These are phyloP conservation scores for Ibycter americanus DNA, from an alignment of 2,797 vertebrate genomes.

Conservation along the genomic window DNA sequence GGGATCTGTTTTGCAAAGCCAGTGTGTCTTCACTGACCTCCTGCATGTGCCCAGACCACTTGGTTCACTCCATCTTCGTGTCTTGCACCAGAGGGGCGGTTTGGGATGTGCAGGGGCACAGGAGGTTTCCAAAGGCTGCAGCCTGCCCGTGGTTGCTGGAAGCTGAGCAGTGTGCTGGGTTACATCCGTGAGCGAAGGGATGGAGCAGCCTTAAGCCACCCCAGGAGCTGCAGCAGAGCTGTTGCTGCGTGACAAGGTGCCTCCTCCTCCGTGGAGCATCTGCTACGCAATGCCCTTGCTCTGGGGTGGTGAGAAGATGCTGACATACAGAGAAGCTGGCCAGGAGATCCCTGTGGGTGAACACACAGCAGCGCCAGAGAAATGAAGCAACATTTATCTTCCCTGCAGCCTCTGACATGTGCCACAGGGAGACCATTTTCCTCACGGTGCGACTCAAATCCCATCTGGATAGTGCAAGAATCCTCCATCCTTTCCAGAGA, in stretches of 20 bases:
- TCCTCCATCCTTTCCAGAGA: not conserved
- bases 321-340: not conserved
- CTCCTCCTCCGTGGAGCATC: not conserved
- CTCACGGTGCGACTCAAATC: not conserved
- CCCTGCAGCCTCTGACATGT: not conserved
- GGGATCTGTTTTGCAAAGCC: not conserved
- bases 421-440: not conserved
- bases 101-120: not conserved
- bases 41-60: not conserved
- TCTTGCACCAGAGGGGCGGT: not conserved
- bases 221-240: not conserved
- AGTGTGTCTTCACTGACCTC: not conserved
- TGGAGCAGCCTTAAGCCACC: not conserved
- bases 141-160: not conserved
- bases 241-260: not conserved
- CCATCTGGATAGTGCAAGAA: not conserved
- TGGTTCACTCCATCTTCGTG: rapidly evolving
- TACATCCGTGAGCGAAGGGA: not conserved
- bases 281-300: not conserved
- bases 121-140: not conserved
- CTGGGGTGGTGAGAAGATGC: slow-evolving; percentile 4
- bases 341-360: slow-evolving; percentile 1
- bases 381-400: not conserved
- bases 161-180: not conserved
- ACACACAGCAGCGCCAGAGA: not conserved